Evolutionary conservation across 2,888 invertebrate genomes (phyloP), one percentile per base, ranked within the genome.

Genomic region (Melanophora roralis): DNA sequence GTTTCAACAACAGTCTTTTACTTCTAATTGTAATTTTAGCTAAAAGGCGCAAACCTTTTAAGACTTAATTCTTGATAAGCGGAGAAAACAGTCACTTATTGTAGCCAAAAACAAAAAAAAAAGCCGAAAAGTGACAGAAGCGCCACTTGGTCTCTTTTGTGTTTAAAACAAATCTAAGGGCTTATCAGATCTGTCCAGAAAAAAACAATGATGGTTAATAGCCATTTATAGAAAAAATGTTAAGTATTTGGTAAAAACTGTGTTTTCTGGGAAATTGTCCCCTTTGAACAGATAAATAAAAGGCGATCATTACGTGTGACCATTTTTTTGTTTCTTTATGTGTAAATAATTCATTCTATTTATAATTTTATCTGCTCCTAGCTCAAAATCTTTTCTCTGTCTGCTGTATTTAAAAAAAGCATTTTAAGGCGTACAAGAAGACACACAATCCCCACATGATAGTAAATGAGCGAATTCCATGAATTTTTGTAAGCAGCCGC

Each of bases 111-210:
- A 11, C 19, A 53, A 12, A 1, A 32, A 11, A 21, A n/a, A 49
- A 40, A 43, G 1, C 4, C 6, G 11, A 34, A n/a, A 11, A 23
- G 11, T 21, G 5, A 21, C 47, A 12, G 65, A 49, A 67, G 71
- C 69, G 79, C 74, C 65, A 71, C 53, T 40, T 1, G 43, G 71
- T 72, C 79, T 67, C 38, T 32, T 23, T 36, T 36, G 27, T 3
- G 47, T 7, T 36, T n/a, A 23, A 14, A 1, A 27, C 3, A 27
- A n/a, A 12, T 12, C 5, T 27, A 49, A 36, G 34, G 47, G 45
- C 32, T 60, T 27, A 19, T 45, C 27, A 5, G 4, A 3, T 27
- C 27, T 3, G 27, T 27, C 27, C 6, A 5, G 3, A 27, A 27
- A 32, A 11, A 47, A 36, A 34, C 2, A 21, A 21, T 40, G 40